Conservation (phyloP, 2,888 invertebrate genomes). For the Melieria picta region DNA sequence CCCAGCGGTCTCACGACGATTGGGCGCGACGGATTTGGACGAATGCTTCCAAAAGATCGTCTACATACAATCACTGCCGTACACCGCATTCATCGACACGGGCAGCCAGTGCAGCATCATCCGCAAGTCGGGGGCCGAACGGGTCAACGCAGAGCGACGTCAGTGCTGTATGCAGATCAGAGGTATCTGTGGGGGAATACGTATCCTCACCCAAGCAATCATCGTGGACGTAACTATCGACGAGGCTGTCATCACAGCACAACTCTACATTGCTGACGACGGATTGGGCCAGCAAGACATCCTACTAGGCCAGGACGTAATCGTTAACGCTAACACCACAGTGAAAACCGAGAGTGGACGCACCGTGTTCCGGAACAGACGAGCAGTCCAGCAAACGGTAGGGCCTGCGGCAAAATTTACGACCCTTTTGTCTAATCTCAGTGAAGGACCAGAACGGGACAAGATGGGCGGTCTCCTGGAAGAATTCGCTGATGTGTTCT, state of each 20-base stretch:
- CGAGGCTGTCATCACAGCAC: too few species aligned
- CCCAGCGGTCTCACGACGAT: background rate
- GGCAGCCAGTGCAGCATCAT: constrained; percentile 27
- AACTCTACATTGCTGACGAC: constrained; percentile 32
- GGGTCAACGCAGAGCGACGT: background rate
- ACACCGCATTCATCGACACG: constrained; percentile 31
- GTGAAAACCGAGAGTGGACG: background rate
- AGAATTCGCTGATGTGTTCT: constrained; percentile 3
- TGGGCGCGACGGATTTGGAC: background rate
- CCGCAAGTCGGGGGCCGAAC: constrained; percentile 26
- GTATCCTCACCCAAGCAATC: too few species aligned
- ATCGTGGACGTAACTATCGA: too few species aligned
- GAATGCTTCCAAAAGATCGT: background rate
- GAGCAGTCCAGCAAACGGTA: background rate
- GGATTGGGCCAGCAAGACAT: constrained; percentile 27
- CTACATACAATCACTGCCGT: background rate
- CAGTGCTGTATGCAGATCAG: too few species aligned
- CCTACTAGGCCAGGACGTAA: constrained; percentile 25
- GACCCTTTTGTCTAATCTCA: background rate
- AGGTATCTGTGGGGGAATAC: too few species aligned
- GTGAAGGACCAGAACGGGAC: too few species aligned
- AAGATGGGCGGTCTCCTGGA: background rate
- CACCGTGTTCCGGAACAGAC: background rate
- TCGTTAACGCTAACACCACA: constrained; percentile 10
- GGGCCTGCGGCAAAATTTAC: background rate